Conservation (phyloP, 2,113 vertebrate genomes). For the Dromiciops gliroides region DNA sequence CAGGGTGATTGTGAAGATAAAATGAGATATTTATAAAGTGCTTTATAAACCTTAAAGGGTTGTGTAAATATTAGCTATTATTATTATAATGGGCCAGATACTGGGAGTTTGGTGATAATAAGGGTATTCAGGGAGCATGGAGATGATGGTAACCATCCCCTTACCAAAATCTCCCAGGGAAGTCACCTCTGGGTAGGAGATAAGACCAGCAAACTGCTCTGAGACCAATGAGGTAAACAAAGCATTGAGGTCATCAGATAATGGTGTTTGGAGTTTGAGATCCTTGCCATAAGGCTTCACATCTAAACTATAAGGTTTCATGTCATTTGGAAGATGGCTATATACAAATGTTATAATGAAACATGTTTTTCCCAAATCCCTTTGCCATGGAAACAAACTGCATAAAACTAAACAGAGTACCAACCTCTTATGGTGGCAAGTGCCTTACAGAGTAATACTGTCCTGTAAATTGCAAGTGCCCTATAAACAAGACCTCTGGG, state of each 20-base stretch:
- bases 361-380: neutral
- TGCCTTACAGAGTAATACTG: too few relatives aligned
- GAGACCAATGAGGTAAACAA: neutral
- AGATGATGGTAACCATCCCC: neutral
- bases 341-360: neutral
- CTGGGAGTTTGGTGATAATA: neutral
- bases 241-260: neutral
- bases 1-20: neutral
- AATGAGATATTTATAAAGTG: neutral
- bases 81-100: neutral
- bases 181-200: neutral
- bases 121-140: neutral
- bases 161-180: too few relatives aligned
- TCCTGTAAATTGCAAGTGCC: neutral
- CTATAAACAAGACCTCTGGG: neutral
- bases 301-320: neutral
- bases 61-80: too few relatives aligned
- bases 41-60: too few relatives aligned
- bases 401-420: neutral
- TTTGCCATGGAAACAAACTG: neutral
- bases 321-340: neutral
- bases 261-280: neutral
- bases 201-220: neutral
- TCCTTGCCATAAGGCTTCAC: neutral
- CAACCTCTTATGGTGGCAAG: neutral